These are phyloP conservation scores for Ferdinandea cuprea DNA, from an alignment of 2,888 invertebrate genomes.

Conservation along the genomic window DNA sequence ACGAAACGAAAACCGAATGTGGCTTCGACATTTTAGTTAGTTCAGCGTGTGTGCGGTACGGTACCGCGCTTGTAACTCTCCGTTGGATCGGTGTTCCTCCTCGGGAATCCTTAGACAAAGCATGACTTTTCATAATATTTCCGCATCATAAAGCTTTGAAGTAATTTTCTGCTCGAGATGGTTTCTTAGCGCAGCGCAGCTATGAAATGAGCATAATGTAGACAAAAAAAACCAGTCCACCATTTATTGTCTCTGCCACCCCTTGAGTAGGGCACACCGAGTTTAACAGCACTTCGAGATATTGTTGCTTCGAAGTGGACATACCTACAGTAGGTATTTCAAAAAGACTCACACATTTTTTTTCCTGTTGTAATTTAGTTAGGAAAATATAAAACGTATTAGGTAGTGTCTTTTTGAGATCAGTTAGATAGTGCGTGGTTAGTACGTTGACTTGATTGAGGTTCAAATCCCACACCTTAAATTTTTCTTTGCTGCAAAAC, in stretches of 20 bases:
- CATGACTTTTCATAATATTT: slow-evolving; percentile 76
- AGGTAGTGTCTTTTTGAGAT: too few relatives aligned
- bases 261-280: slow-evolving; percentile 47
- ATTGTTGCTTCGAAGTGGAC: slow-evolving; percentile 58
- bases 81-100: slow-evolving; percentile 32
- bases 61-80: slow-evolving; percentile 16
- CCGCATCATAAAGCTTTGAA: slow-evolving; percentile 77
- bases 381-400: too few relatives aligned
- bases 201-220: slow-evolving; percentile 70
- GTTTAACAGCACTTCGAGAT: slow-evolving; percentile 46
- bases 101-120: slow-evolving; percentile 71
- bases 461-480: too few relatives aligned
- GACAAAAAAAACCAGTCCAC: slow-evolving; percentile 49
- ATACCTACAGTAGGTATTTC: slow-evolving; percentile 43
- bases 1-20: too few relatives aligned
- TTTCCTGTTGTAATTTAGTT: too few relatives aligned
- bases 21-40: slow-evolving; percentile 37
- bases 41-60: slow-evolving; percentile 30
- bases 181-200: slow-evolving; percentile 74
- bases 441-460: too few relatives aligned
- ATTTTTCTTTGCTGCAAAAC: too few relatives aligned
- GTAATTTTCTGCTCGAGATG: slow-evolving; percentile 76
- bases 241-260: slow-evolving; percentile 65
- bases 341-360: neutral
- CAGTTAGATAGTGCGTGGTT: too few relatives aligned